Percentiles rank a stretch among this genome's conserved stretches.
Conservation (phyloP, 2,888 invertebrate genomes). For the Trissonchulus latispiculum region DNA sequence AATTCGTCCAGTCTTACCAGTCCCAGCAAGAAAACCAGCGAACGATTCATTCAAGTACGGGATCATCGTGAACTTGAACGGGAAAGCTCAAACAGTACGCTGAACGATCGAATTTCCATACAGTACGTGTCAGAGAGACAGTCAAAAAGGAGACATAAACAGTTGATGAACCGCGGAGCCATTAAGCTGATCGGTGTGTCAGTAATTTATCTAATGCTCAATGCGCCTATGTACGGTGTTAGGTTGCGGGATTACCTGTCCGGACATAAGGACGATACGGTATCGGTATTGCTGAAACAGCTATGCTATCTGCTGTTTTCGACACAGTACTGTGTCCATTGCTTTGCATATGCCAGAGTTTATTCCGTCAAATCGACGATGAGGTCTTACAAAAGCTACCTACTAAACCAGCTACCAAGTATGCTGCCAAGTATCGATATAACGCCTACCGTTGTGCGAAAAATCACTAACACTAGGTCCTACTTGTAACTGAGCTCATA, state of each 20-base stretch:
- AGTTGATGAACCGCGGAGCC: neutral
- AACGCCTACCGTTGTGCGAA: too few relatives aligned
- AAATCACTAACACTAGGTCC: too few relatives aligned
- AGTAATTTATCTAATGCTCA: neutral
- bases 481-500: too few relatives aligned
- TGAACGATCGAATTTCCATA: neutral
- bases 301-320: neutral
- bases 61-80: neutral
- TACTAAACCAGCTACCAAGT: neutral
- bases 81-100: neutral
- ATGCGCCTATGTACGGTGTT: neutral
- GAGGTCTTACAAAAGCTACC: neutral
- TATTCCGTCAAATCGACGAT: neutral
- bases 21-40: neutral
- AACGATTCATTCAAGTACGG: neutral
- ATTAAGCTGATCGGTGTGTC: neutral
- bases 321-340: neutral
- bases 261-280: neutral
- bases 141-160: neutral
- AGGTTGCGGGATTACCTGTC: neutral
- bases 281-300: neutral
- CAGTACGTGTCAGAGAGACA: neutral
- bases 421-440: too few relatives aligned
- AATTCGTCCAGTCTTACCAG: neutral
- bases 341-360: neutral